Evolutionary conservation across 2,888 invertebrate species (phyloP), one percentile per base, ranked within the genome.

Genomic region (Patella pellucida): DNA sequence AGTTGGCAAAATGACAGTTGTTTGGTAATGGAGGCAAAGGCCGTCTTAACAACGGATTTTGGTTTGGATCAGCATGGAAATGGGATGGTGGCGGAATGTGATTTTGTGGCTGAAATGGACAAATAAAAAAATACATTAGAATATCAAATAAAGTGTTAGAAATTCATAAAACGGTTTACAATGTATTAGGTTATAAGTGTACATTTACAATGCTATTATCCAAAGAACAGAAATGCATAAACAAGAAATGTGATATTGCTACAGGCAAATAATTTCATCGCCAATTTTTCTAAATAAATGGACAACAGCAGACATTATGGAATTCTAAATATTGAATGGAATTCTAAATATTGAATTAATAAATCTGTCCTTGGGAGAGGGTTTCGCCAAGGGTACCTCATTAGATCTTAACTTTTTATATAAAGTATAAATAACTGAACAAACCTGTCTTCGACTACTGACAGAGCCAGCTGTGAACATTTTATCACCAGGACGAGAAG

Each of bases 71-170:
- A 52, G 14, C 74, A 72, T 15, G 68, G 52, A 14, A 72, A 74
- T 15, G 70, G 68, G 27, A 72, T 19, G 67, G 73, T 74, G 15
- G 72, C 72, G 52, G 75, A 41, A 14, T 74, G 69, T 5, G 74
- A 75, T 5, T 74, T 74, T 3, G 75, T 77, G 69, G 72, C 74
- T 16, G 77, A 72, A 56, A 75, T 74, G 4, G 41, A 41, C 41
- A 41, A 41, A 41, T 41, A 41, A 41, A 41, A 41, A 41, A 2
- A 73, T 71, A 19, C 73, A 76, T 2, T 68, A 68, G 0, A 74
- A 74, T n/a, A n/a, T 68, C 71, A 74, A 54, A 76, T 69, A 54
- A 76, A 16, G 14, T n/a, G n/a, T n/a, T n/a, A 73, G 70, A 9
- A 74, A 52, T 41, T 41, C 41, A 41, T 41, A 41, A 41, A 9